phyloP scores from a whole-genome alignment of 2,888 invertebrate species.

The Rotaria macrura region DNA sequence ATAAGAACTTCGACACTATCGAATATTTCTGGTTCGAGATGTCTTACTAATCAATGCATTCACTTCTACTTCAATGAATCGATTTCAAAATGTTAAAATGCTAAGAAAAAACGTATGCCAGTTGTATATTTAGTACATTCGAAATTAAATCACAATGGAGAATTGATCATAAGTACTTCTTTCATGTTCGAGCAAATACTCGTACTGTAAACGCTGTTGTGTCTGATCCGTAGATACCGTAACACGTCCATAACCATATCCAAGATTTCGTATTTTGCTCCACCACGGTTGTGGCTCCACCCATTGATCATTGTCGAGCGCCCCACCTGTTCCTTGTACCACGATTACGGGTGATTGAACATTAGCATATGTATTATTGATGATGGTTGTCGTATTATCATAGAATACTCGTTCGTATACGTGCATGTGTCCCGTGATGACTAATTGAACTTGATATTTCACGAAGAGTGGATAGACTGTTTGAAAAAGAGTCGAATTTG shows the following conservation, averaged over 20 bases:
- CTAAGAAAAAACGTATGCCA: too few species aligned
- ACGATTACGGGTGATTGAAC: neutral
- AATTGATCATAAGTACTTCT: neutral
- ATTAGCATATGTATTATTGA: neutral
- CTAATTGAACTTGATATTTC: conserved; percentile 36
- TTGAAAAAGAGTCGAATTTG: neutral
- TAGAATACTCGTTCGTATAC: conserved; percentile 36
- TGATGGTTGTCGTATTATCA: neutral
- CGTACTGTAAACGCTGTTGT: neutral
- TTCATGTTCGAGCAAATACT: neutral
- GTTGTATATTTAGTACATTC: too few species aligned
- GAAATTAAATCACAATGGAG: neutral
- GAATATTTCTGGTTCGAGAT: too few species aligned
- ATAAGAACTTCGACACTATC: too few species aligned
- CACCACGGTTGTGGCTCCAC: neutral
- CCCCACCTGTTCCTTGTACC: neutral
- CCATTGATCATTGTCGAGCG: neutral
- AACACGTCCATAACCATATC: neutral
- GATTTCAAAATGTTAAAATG: too few species aligned
- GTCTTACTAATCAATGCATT: too few species aligned
- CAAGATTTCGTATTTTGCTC: neutral
- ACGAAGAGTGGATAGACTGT: conserved; percentile 30
- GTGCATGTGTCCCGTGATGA: conserved; percentile 36
- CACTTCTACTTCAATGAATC: too few species aligned
- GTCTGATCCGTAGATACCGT: neutral